Conservation (phyloP, 2,797 vertebrate species). For the Pseudocheirus occidentalis region DNA sequence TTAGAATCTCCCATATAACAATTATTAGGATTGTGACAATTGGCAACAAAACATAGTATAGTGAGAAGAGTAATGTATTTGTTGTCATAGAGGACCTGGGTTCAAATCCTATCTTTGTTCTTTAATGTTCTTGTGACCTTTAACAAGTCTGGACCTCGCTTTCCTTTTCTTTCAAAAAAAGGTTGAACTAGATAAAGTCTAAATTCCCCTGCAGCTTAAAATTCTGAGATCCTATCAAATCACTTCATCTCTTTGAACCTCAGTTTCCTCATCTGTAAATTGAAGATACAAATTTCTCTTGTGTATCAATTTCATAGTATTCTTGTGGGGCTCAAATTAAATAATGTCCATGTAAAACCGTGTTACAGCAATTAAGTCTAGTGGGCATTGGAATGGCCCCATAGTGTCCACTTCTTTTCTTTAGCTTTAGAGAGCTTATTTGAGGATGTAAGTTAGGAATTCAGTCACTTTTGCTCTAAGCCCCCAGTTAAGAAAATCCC, state of each 20-base stretch:
- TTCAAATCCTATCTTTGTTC: neutral
- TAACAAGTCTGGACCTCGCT: neutral
- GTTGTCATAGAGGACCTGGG: neutral
- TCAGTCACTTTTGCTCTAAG: neutral
- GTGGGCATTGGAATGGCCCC: neutral
- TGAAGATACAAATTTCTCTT: neutral
- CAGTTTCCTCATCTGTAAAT: slow-evolving; percentile 23
- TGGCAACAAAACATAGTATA: neutral
- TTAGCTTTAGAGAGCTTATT: neutral
- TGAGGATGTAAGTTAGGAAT: neutral
- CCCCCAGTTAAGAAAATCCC: neutral
- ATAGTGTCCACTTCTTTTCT: neutral
- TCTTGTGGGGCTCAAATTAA: neutral
- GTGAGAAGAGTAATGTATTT: neutral
- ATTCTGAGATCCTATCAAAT: neutral
- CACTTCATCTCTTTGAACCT: neutral
- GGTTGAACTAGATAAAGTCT: neutral
- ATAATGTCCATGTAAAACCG: neutral
- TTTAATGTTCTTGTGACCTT: neutral
- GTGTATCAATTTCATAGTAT: neutral
- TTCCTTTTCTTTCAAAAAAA: neutral
- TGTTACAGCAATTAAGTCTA: neutral
- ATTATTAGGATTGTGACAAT: slow-evolving; percentile 3
- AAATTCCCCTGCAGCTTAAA: neutral
- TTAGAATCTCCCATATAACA: neutral